Evolutionary conservation across 2,888 invertebrate genomes (phyloP), one percentile per base, ranked within the genome.

Genomic region (Aphidoletes aphidimyza): DNA sequence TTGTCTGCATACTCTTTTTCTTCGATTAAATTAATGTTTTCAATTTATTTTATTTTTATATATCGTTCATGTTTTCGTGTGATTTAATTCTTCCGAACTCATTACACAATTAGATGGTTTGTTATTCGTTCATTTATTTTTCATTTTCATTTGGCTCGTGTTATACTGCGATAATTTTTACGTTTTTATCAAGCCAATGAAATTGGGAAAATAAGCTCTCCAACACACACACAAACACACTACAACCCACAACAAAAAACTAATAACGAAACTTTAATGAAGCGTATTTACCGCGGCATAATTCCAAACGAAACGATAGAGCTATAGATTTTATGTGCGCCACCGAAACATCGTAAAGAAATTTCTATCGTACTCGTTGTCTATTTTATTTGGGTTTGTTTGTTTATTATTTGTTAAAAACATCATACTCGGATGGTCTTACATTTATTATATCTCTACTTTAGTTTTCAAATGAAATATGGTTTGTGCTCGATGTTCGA

Each of bases 51-150:
- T 30, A 30, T 69, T 26, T 69, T 30, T 14, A 14, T 30, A 2
- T 54, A 2, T 54, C 54, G 3, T 26, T 54, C 54, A 3, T 22
- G 3, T 3, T 26, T n/a, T 54, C 22, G 11, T 69, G 30, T 69
- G 14, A 69, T 69, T 69, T 30, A 6, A 3, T 69, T 30, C 30
- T 14, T 9, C 0, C 14, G 34, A 30, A 30, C 34, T 30, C 30
- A 54, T 54, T 54, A 1, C 30, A 69, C 26, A 6, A 42, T 42
- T 42, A 6, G 6, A 6, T 9, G 0, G 30, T 69, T 69, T 69
- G 69, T 69, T 30, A 69, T 69, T 69, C 17, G 26, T 69, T 34
- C 69, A 69, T 69, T 69, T 69, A 69, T 69, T 69, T 69, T 69
- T 14, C 69, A 69, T 14, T 69, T 69, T n/a, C n/a, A 30, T 0